Base-by-base conservation (phyloP, 2,888 invertebrate genomes). In the Himalopsyche kuldschensis region DNA sequence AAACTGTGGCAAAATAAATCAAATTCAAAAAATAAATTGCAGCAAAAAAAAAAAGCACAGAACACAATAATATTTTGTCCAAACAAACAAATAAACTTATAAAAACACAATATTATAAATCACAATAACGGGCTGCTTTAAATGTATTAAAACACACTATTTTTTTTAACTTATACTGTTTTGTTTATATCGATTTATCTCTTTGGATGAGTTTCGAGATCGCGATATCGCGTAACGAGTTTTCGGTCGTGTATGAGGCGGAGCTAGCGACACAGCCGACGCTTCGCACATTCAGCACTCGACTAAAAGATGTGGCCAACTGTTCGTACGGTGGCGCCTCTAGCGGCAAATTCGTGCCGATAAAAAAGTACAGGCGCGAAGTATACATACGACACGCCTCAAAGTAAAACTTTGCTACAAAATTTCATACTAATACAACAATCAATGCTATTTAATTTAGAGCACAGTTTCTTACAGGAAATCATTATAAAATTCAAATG, bases 241-340 rank as follows among this genome's bases (percentile, higher is more conserved):
- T 69, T 76, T 30, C 32, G 76, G 76, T 32, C 24, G 47, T 30
- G 78, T n/a, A 47, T 11, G 27, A 11, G 41, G 27, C 46, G 24
- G 10, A 47, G 78, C 46, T 17, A 24, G 31, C 46, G 30, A 47
- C 24, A 78, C 78, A 30, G 27, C 78, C 47, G 27, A 47, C 78
- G 48, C 78, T 35, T 10, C 47, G 78, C 78, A 30, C 46, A 78
- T 80, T 79, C 83, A 80, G 80, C 83, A 76, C 83, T 80, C 83
- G 83, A 83, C 83, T 83, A 80, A 83, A 55, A 78, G 80, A 46
- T 76, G 31, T 15, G 69, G 69, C 75, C n/a, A 78, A 55, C 79
- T 80, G 77, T 24, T 76, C 48, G 82, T 35, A 63, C 41, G 47
- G 83, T 80, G 83, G 83, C 80, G 83, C 80, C 63, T 78, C 83